Conservation (phyloP, 2,797 vertebrate genomes). For the Dermochelys coriacea region DNA sequence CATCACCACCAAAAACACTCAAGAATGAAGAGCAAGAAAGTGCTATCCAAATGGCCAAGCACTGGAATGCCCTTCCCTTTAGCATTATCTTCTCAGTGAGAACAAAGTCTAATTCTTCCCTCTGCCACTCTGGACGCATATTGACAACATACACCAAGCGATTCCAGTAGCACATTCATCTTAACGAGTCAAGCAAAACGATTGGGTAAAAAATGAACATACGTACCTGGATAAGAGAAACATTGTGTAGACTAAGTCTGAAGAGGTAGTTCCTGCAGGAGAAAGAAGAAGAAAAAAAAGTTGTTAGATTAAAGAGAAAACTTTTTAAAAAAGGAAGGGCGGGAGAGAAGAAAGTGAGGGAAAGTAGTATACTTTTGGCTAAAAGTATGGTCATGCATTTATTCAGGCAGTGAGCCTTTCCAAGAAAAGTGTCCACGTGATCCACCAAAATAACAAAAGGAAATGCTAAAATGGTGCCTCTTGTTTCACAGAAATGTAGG, state of each 20-base stretch:
- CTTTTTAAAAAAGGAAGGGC: not conserved
- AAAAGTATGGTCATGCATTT: not conserved
- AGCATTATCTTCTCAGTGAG: not conserved
- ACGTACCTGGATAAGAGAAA: slow-evolving; percentile 95
- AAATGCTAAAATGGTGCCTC: not conserved
- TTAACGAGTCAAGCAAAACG: slow-evolving; percentile 46
- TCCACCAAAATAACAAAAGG: not conserved
- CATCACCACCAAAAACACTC: not conserved
- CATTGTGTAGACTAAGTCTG: slow-evolving; percentile 94
- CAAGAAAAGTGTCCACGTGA: not conserved
- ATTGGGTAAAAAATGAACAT: slow-evolving; percentile 27
- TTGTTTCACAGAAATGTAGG: not conserved
- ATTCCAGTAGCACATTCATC: slow-evolving; percentile 26
- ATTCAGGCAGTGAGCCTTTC: not conserved
- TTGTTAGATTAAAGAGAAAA: slow-evolving; percentile 31
- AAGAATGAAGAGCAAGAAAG: slow-evolving; percentile 9
- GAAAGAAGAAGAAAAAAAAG: slow-evolving; percentile 67
- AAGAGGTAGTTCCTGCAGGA: slow-evolving; percentile 96
- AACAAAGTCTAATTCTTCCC: slow-evolving; percentile 33
- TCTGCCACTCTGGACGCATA: not conserved
- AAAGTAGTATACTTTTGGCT: not conserved
- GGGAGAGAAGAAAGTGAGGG: not conserved
- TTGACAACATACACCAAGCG: slow-evolving; percentile 13
- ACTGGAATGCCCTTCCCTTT: not conserved
- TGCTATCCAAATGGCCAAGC: not conserved